Evolutionary conservation across 1,140 invertebrate genomes (phyloP), one percentile per base, ranked within the genome.

Genomic region (Hycleus cichorii): DNA sequence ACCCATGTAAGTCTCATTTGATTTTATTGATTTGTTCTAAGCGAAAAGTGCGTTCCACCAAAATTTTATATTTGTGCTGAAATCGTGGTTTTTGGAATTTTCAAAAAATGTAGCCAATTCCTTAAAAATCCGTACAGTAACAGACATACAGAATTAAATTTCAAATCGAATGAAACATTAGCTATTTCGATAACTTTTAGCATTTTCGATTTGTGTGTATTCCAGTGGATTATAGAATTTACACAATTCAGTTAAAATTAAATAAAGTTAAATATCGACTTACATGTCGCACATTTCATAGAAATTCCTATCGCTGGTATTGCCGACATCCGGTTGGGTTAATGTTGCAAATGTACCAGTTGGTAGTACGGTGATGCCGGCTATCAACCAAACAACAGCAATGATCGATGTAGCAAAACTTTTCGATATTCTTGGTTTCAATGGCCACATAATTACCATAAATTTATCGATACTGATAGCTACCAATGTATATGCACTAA

Each of bases 381-480:
- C 89, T 12, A 94, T 79, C 2, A 80, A 62, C 91, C 91, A 94
- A 7, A 93, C 87, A 3, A 78, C 75, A 0, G 78, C 75, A 26
- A 95, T 91, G 44, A 90, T 82, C 40, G 84, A 73, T 61, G 71
- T 69, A 0, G 83, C 83, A 68, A 81, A 82, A 59, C 77, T 79
- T 68, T 87, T 88, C 3, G 87, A 85, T 68, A 94, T 82, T 32
- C 90, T 79, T 2, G 89, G 90, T 63, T 83, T 77, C 26, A 95
- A 74, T 0, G 93, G 93, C 77, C 89, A 89, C 77, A 94, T 87
- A 54, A 95, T 94, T 10, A 89, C 91, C 67, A 91, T 83, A 66
- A 91, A 94, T 7, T 91, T 80, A 73, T 95, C 91, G 44, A 90
- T 81, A 51, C 89, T 90, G 67, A 95, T 91, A 2, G 89, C 90